phyloP scores from a whole-genome alignment of 2,888 invertebrate species.

The Latrodectus hesperus region DNA sequence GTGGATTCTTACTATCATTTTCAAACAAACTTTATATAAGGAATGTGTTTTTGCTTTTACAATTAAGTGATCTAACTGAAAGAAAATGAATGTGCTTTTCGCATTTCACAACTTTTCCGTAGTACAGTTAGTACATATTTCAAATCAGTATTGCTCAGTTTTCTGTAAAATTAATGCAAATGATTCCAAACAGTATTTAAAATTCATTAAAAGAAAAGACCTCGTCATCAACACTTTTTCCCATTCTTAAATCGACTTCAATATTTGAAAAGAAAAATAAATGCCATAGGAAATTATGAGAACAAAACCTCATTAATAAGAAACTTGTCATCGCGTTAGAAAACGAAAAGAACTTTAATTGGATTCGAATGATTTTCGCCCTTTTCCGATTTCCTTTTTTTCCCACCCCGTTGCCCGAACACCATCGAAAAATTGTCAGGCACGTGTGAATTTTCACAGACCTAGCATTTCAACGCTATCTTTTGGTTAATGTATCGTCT shows the following conservation, averaged over 20 bases:
- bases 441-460: conserved; percentile 62
- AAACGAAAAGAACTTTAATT: conserved; percentile 57
- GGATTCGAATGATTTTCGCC: conserved; percentile 61
- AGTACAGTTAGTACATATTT: no score
- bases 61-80: no score
- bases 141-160: no score
- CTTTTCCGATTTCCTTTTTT: conserved; percentile 31
- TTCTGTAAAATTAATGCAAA: no score
- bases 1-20: no score
- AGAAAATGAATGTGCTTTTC: no score
- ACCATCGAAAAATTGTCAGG: conserved; percentile 53
- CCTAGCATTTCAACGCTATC: conserved; percentile 50
- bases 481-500: conserved; percentile 46
- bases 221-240: no score
- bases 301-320: conserved; percentile 60
- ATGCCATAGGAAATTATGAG: conserved; percentile 18
- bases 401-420: conserved; percentile 11
- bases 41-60: no score
- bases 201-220: no score
- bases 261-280: neutral
- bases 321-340: conserved; percentile 54
- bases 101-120: no score
- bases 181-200: no score
- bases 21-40: no score
- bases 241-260: neutral